Evolutionary conservation across 2,888 invertebrate species (phyloP), one percentile per base, ranked within the genome.

Genomic region (Dione vanillae): DNA sequence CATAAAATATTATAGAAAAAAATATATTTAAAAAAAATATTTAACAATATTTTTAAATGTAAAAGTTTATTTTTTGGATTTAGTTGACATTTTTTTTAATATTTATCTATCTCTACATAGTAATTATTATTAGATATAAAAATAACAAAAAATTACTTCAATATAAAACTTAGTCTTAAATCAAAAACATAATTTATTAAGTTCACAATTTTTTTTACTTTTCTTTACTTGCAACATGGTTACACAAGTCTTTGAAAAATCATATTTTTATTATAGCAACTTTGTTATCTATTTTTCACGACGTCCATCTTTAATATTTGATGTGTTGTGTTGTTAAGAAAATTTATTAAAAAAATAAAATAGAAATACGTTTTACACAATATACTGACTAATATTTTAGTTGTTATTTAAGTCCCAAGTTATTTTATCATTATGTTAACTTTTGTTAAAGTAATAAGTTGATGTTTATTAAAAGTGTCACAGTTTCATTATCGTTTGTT

Each of bases 221-320:
- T 47, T 51, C 2, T 10, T 20, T 16, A 58, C 40, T 58, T 58
- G 41, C 11, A 47, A 47, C 16, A 16, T 14, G 16, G 41, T 35
- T 12, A 1, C 51, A 41, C 1, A 19, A 45, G 43, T 59, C 7
- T 77, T 67, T 41, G 54, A 54, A 41, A 20, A 20, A 65, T 12
- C 43, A 47, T 19, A 65, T 54, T 61, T 45, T 58, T 37, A 61
- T 59, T 20, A 52, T 78, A 78, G 83, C 90, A 91, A 91, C 89
- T 89, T 85, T 79, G 85, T 83, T 85, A 89, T 89, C 90, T 90
- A 80, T 79, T 78, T 78, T 80, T 80, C 79, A 78, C 80, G 86
- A 92, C 93, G 92, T 93, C 93, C 93, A 93, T 93, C 92, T 92
- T 92, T 91, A 86, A 85, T 89, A 86, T 86, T 89, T 90, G 89